A percentile compares a stretch with the other conserved stretches of the same genome.
phyloP scores from a whole-genome alignment of 2,797 vertebrate species.

The Gallirallus australis region DNA sequence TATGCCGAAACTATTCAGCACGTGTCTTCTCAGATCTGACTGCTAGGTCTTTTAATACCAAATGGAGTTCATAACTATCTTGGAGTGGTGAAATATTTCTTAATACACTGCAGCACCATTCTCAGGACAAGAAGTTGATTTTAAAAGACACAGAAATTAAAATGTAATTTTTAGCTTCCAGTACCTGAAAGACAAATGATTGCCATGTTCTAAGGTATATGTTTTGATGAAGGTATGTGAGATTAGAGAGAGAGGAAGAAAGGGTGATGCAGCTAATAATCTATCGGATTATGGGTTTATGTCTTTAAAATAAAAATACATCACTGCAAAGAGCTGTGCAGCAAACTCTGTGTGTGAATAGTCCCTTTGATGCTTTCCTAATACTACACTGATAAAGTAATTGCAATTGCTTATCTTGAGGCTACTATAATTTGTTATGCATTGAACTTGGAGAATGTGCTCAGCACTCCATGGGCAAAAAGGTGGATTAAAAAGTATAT shows the following conservation, averaged over 20 bases:
- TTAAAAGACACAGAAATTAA: not conserved
- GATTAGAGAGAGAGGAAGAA: not conserved
- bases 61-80: not conserved
- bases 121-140: not conserved
- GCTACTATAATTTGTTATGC: not conserved
- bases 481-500: not conserved
- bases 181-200: not conserved
- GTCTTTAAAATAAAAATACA: not conserved
- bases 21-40: not conserved
- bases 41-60: not conserved
- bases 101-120: not conserved
- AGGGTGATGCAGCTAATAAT: not conserved
- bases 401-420: not conserved
- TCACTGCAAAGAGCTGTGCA: not conserved
- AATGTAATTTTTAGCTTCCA: not conserved
- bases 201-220: not conserved
- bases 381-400: not conserved
- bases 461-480: not conserved
- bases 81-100: not conserved
- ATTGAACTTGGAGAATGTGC: not conserved
- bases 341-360: not conserved
- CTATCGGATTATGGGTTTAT: not conserved
- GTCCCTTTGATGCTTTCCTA: not conserved
- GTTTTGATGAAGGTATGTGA: not conserved
- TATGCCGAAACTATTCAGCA: not conserved